phyloP scores from a whole-genome alignment of 2,113 vertebrate species.

The Oryzias woworae region DNA sequence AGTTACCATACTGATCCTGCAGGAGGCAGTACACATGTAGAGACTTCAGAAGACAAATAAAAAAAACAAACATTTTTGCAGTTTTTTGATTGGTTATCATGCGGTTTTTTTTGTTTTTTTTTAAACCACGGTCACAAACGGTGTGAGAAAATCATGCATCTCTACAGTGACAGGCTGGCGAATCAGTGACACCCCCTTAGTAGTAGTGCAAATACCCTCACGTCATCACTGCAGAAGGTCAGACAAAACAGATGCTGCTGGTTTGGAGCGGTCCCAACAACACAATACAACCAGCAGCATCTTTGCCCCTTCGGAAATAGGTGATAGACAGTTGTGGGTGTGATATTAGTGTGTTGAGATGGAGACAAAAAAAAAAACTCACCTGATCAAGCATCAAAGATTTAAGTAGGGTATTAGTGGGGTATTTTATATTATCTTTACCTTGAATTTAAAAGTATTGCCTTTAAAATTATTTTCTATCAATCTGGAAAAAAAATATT shows the following conservation, averaged over 20 bases:
- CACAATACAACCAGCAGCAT: slow-evolving; percentile 51
- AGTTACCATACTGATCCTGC: slow-evolving; percentile 98
- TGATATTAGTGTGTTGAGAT: slow-evolving; percentile 43
- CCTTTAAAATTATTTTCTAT: slow-evolving; percentile 50
- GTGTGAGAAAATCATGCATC: slow-evolving; percentile 59
- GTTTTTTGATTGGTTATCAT: slow-evolving; percentile 39
- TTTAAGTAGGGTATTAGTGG: slow-evolving; percentile 30
- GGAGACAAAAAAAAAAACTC: slow-evolving; percentile 40
- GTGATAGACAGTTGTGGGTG: slow-evolving; percentile 65
- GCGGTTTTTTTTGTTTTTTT: slow-evolving; percentile 42
- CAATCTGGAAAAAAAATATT: slow-evolving; percentile 46
- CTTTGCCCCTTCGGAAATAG: slow-evolving; percentile 71
- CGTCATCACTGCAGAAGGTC: slow-evolving; percentile 73
- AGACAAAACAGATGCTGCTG: slow-evolving; percentile 70
- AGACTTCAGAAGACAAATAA: background rate
- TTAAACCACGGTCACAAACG: slow-evolving; percentile 13
- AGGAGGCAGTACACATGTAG: slow-evolving; percentile 33
- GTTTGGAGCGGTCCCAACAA: slow-evolving; percentile 27
- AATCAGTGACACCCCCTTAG: slow-evolving; percentile 58
- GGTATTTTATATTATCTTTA: slow-evolving; percentile 29
- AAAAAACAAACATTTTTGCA: slow-evolving; percentile 1
- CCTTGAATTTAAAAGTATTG: slow-evolving; percentile 29
- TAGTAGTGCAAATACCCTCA: slow-evolving; percentile 41
- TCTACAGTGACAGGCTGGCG: slow-evolving; percentile 37
- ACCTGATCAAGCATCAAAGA: slow-evolving; percentile 52